A percentile compares a stretch with the other conserved stretches of the same genome.
These are phyloP conservation scores for Psylliodes chrysocephalus DNA, from an alignment of 2,888 invertebrate species.

Conservation along the genomic window DNA sequence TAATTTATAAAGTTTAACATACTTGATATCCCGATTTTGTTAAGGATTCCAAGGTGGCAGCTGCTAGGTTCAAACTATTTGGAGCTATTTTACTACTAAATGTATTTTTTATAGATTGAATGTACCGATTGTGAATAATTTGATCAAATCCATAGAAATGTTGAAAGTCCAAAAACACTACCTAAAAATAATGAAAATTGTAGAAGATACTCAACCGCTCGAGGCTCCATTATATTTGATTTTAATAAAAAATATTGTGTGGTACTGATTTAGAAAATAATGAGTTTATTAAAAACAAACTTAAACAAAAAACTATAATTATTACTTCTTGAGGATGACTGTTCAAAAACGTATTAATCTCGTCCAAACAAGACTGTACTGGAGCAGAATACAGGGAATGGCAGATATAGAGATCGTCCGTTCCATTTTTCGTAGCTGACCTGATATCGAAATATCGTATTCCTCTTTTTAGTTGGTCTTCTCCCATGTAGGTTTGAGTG, in stretches of 20 bases:
- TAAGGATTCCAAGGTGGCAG: constrained; percentile 72
- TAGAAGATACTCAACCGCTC: too few species aligned
- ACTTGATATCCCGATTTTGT: constrained; percentile 71
- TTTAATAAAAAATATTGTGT: too few species aligned
- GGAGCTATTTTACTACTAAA: constrained; percentile 74
- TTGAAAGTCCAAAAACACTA: constrained; percentile 85
- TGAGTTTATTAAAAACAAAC: too few species aligned
- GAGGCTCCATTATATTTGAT: too few species aligned
- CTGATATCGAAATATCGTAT: constrained; percentile 88
- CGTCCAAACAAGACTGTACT: constrained; percentile 71
- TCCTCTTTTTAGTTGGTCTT: constrained; percentile 79
- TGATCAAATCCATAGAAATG: constrained; percentile 81
- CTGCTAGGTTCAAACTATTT: constrained; percentile 66
- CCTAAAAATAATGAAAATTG: too few species aligned
- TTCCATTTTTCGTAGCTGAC: constrained; percentile 71
- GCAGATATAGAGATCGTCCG: constrained; percentile 75
- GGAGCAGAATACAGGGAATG: constrained; percentile 83
- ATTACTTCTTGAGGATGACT: constrained; percentile 75
- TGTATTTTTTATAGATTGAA: constrained; percentile 68
- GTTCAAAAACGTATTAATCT: constrained; percentile 76
- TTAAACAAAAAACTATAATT: too few species aligned
- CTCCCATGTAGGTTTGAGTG: constrained; percentile 75
- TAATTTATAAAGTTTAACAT: constrained; percentile 29
- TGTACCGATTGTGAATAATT: constrained; percentile 73
- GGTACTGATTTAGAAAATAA: too few species aligned